These are phyloP conservation scores for Alviniconcha marisindica DNA, from an alignment of 1,140 invertebrate genomes.

Conservation along the genomic window DNA sequence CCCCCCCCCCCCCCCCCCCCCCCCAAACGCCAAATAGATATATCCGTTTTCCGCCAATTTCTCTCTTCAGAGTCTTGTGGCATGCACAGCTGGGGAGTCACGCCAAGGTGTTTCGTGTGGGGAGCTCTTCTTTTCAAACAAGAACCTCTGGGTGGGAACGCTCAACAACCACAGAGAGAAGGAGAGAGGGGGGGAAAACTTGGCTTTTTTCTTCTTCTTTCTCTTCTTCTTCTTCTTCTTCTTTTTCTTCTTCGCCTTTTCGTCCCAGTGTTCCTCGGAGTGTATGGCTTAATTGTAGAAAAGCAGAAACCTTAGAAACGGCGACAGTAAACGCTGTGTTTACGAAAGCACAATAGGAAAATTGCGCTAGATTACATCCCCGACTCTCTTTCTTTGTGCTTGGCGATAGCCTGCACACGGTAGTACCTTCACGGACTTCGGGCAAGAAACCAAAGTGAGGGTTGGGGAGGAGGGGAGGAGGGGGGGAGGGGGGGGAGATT, in stretches of 20 bases:
- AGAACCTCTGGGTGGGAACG: too few species aligned
- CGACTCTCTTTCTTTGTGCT: neutral
- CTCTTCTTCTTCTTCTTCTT: neutral
- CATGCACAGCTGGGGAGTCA: neutral
- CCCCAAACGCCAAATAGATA: neutral
- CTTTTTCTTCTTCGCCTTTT: neutral
- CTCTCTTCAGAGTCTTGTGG: neutral
- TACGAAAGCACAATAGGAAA: neutral
- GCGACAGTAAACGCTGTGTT: conserved; percentile 12
- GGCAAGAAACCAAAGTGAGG: neutral
- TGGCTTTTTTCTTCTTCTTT: neutral
- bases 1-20: neutral
- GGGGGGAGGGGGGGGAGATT: neutral
- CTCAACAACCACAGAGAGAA: neutral
- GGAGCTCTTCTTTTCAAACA: neutral
- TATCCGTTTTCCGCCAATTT: conserved; percentile 23
- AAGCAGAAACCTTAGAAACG: conserved; percentile 13
- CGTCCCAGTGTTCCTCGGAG: neutral
- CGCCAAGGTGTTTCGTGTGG: neutral
- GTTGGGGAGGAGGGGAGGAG: neutral
- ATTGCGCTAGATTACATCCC: conserved; percentile 19
- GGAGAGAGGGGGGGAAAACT: neutral
- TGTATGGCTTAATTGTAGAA: conserved; percentile 2
- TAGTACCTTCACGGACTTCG: neutral
- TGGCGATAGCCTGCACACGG: neutral